A percentile compares a stretch with the other conserved stretches of the same genome.
Conservation (phyloP, 2,113 vertebrate species). For the Charadrius vociferus region DNA sequence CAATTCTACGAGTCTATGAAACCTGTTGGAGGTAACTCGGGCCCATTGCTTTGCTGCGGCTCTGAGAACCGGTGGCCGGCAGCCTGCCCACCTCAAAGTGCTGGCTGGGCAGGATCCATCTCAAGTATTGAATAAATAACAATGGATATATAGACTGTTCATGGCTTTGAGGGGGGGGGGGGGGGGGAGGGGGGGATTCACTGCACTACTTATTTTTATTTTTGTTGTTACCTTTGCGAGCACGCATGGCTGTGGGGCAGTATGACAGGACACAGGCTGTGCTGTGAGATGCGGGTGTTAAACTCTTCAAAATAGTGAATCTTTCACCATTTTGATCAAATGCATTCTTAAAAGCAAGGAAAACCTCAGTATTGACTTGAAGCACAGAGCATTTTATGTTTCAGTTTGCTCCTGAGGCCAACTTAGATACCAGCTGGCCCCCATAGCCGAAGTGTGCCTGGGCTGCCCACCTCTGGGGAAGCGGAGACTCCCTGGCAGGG, state of each 20-base stretch:
- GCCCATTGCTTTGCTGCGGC: not conserved
- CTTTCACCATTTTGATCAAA: not conserved
- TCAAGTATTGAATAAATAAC: not conserved
- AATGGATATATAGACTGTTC: not conserved
- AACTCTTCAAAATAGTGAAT: not conserved
- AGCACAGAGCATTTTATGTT: not conserved
- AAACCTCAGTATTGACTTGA: not conserved
- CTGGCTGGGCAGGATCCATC: not conserved
- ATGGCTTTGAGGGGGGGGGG: not conserved
- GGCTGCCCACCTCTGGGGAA: not conserved
- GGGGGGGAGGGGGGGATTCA: too few relatives aligned
- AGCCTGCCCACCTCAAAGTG: not conserved
- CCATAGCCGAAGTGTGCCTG: accelerated
- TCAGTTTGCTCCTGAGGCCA: not conserved
- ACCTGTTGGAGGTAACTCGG: not conserved
- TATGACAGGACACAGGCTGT: not conserved
- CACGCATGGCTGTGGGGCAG: accelerated
- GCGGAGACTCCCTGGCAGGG: not conserved
- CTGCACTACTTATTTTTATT: not conserved
- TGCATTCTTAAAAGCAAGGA: not conserved
- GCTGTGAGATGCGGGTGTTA: not conserved
- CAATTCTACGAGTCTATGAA: not conserved
- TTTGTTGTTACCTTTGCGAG: not conserved
- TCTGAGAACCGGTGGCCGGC: not conserved
- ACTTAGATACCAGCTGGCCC: too few relatives aligned